phyloP scores from a whole-genome alignment of 1,140 invertebrate genomes.

The Caligus rogercresseyi region DNA sequence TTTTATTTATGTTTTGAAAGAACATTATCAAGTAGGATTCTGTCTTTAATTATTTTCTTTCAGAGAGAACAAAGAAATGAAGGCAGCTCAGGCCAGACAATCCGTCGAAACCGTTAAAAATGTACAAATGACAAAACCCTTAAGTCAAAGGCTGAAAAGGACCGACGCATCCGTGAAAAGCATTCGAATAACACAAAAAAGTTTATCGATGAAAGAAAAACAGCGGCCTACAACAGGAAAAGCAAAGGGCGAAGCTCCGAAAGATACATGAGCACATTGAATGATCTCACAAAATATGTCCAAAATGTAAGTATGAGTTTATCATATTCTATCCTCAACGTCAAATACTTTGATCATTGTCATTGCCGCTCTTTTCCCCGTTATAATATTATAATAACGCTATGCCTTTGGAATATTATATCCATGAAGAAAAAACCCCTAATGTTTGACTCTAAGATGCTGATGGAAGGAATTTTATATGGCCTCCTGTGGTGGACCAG shows the following conservation, averaged over 20 bases:
- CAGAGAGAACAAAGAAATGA: conserved; percentile 90
- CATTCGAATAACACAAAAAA: conserved; percentile 98
- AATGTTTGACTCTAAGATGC: no score
- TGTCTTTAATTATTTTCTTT: conserved; percentile 23
- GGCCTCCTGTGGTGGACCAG: no score
- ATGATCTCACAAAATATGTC: conserved; percentile 72
- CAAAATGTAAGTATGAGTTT: conserved; percentile 30
- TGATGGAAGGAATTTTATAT: no score
- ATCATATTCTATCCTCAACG: neutral
- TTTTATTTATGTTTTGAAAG: no score
- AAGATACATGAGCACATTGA: conserved; percentile 70
- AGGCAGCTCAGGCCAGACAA: conserved; percentile 77
- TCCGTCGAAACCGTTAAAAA: conserved; percentile 91
- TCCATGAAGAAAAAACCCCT: neutral
- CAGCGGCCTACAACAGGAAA: conserved; percentile 62
- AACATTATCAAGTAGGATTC: no score
- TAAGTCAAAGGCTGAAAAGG: conserved; percentile 91
- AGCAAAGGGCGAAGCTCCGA: conserved; percentile 83
- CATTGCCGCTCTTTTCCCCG: no score
- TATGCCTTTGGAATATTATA: neutral
- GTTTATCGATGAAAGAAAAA: conserved; percentile 90
- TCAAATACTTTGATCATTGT: no score
- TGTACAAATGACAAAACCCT: conserved; percentile 88
- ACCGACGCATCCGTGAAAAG: conserved; percentile 76
- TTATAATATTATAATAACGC: no score